phyloP scores from a whole-genome alignment of 2,113 vertebrate species.

The Callipepla squamata region DNA sequence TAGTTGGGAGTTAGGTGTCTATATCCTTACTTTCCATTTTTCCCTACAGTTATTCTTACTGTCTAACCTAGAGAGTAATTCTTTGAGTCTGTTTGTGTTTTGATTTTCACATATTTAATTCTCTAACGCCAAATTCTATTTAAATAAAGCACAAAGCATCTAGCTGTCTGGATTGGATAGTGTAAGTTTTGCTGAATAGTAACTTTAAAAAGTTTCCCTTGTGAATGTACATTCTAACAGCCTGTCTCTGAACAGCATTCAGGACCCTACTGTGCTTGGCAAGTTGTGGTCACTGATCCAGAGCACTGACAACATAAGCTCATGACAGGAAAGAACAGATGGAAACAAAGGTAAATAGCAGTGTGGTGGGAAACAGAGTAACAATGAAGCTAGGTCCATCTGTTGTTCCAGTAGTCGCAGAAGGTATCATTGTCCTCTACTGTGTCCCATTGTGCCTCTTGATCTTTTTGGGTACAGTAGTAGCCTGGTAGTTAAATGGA shows the following conservation, averaged over 20 bases:
- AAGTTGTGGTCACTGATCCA: slow-evolving; percentile 37
- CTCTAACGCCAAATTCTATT: background rate
- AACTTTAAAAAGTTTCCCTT: slow-evolving; percentile 17
- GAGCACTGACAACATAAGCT: slow-evolving; percentile 53
- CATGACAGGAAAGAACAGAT: slow-evolving; percentile 58
- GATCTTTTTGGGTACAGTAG: background rate
- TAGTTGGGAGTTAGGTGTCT: background rate
- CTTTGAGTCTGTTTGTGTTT: background rate
- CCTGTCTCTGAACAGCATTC: slow-evolving; percentile 50
- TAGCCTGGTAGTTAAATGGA: background rate
- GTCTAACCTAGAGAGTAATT: background rate
- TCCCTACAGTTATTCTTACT: background rate
- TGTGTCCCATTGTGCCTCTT: background rate
- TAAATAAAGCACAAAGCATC: background rate
- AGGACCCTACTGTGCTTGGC: slow-evolving; percentile 32
- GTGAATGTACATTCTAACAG: slow-evolving; percentile 18
- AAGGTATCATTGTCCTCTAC: slow-evolving; percentile 1
- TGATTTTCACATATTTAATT: background rate
- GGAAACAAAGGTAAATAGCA: slow-evolving; percentile 57
- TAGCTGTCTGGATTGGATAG: background rate
- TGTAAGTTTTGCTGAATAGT: background rate
- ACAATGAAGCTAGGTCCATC: slow-evolving; percentile 47
- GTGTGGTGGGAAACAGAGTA: slow-evolving; percentile 6
- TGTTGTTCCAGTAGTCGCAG: slow-evolving; percentile 34
- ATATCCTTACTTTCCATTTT: background rate